Conservation (phyloP, 2,113 vertebrate genomes). For the Ovibos moschatus region DNA sequence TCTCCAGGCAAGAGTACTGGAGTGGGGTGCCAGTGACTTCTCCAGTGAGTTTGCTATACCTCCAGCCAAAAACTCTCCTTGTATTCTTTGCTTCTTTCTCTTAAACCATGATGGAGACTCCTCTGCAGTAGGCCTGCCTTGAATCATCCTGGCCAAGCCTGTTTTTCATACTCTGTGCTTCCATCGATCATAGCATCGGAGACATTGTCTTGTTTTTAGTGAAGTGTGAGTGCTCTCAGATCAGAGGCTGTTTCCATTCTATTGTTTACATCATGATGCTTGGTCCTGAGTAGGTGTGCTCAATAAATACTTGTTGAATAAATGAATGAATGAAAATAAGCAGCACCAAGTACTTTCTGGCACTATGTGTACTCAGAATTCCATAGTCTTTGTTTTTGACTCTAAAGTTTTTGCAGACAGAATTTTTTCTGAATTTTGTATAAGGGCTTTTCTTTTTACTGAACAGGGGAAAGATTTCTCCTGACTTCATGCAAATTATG, state of each 20-base stretch:
- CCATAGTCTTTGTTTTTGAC: background rate
- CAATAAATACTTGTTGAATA: constrained; percentile 5
- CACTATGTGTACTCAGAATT: background rate
- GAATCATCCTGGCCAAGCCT: background rate
- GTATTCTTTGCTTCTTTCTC: background rate
- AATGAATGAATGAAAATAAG: background rate
- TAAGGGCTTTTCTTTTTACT: background rate
- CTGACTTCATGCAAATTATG: background rate
- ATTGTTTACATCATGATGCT: background rate
- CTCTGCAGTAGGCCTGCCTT: background rate
- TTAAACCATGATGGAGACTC: background rate
- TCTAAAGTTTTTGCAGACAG: background rate
- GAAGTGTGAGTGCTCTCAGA: background rate
- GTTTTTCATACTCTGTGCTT: background rate
- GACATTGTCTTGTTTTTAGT: background rate
- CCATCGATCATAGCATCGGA: background rate
- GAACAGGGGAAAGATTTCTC: background rate
- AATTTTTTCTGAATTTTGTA: background rate
- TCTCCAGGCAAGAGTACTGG: too few species aligned
- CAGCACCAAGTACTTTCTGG: background rate
- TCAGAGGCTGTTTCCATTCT: background rate
- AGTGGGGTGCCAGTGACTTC: too few species aligned
- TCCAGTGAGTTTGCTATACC: background rate
- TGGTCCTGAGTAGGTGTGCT: background rate
- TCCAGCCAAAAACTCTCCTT: background rate